Evolutionary conservation across 2,113 vertebrate genomes (phyloP).

Genomic region (Eonycteris spelaea): DNA sequence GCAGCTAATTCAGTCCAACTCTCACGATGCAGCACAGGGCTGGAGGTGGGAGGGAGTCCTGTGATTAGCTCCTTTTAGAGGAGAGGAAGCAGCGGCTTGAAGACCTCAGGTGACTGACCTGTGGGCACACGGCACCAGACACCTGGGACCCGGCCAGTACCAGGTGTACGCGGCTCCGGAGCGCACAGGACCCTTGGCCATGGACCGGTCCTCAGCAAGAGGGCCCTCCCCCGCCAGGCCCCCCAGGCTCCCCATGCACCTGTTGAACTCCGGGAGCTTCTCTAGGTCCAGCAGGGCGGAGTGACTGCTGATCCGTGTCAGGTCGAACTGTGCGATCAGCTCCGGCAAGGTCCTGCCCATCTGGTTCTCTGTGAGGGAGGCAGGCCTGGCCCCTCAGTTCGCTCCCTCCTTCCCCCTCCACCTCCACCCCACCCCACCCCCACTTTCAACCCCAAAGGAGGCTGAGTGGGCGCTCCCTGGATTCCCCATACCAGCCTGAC

Average conservation of each 20-base stretch:
- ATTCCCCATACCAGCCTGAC: not conserved
- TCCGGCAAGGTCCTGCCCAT: slow-evolving; percentile 90
- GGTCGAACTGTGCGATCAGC: slow-evolving; percentile 90
- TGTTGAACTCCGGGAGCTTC: slow-evolving; percentile 93
- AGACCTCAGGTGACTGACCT: not conserved
- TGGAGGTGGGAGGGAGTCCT: too few relatives aligned
- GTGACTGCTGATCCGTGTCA: slow-evolving; percentile 89
- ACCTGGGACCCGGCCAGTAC: not conserved
- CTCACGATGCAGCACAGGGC: too few relatives aligned
- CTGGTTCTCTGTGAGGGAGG: slow-evolving; percentile 85
- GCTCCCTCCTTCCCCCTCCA: too few relatives aligned
- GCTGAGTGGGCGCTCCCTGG: not conserved
- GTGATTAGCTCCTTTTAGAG: not conserved
- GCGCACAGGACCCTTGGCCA: not conserved
- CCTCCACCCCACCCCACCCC: too few relatives aligned
- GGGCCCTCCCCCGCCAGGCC: not conserved
- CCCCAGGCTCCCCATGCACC: slow-evolving; percentile 73
- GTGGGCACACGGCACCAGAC: not conserved
- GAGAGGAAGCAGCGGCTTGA: not conserved
- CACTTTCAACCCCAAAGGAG: not conserved
- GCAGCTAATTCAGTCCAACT: too few relatives aligned
- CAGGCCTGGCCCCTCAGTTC: not conserved
- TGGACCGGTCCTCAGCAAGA: not conserved
- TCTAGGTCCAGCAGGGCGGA: slow-evolving; percentile 94
- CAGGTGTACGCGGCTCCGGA: not conserved